Percentiles rank a stretch among this genome's conserved stretches.
Conservation (phyloP, 2,888 invertebrate genomes). For the Leistus spinibarbis region DNA sequence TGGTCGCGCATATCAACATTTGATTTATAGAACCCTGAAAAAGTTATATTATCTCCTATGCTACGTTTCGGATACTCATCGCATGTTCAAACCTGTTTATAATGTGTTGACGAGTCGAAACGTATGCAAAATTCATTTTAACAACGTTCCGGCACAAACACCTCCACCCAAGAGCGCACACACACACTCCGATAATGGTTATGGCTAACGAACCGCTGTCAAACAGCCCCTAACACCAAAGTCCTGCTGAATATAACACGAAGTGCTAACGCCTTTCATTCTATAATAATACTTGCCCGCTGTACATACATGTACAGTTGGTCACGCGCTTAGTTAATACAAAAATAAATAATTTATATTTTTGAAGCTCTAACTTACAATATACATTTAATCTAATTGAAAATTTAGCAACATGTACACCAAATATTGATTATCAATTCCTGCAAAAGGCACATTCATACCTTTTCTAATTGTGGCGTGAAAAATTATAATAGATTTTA, state of each 20-base stretch:
- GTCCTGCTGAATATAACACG: neutral
- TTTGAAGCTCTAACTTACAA: too few species aligned
- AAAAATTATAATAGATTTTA: too few species aligned
- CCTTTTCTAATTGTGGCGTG: too few species aligned
- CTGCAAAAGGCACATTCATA: too few species aligned
- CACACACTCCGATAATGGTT: neutral
- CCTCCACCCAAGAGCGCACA: neutral
- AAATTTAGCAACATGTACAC: too few species aligned
- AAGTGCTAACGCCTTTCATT: neutral
- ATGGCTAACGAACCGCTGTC: neutral
- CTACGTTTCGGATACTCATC: neutral
- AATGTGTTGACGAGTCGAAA: neutral
- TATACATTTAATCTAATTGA: too few species aligned
- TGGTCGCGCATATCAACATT: neutral
- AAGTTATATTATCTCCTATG: neutral
- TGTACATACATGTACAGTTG: neutral
- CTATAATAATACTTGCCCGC: neutral
- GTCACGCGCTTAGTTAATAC: too few species aligned
- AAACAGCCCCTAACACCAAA: neutral
- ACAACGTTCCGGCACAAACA: neutral
- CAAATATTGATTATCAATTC: too few species aligned
- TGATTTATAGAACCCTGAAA: neutral
- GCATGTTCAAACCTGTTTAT: neutral
- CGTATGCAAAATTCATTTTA: neutral
- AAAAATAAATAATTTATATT: too few species aligned